Evolutionary conservation across 2,888 invertebrate species (phyloP).

Genomic region (Glyphotaelius pellucidus): DNA sequence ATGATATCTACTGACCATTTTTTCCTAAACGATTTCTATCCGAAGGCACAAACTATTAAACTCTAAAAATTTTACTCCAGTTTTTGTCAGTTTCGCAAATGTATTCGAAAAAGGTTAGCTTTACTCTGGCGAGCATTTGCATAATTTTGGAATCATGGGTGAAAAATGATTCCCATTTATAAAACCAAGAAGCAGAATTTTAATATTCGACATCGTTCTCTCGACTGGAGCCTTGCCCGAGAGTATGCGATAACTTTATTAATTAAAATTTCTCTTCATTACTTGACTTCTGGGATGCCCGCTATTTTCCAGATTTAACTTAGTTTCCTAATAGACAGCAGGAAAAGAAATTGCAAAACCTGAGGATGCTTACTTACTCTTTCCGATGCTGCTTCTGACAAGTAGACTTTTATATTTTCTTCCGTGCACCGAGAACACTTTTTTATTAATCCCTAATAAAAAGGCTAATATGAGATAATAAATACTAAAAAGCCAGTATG

Average conservation of each 20-base stretch:
- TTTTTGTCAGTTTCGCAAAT: background rate
- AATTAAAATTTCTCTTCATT: conserved; percentile 59
- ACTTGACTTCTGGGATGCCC: conserved; percentile 26
- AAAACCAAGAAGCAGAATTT: background rate
- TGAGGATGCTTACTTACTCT: background rate
- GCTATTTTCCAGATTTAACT: conserved; percentile 45
- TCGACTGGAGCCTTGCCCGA: background rate
- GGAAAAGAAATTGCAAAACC: conserved; percentile 46
- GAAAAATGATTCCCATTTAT: conserved; percentile 15
- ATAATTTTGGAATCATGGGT: background rate
- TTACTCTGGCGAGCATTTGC: background rate
- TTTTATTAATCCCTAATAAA: background rate
- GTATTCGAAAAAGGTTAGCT: background rate
- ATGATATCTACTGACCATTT: background rate
- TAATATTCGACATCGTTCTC: conserved; percentile 18
- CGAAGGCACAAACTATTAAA: background rate
- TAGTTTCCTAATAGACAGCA: conserved; percentile 7
- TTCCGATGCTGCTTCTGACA: background rate
- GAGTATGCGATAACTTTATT: conserved; percentile 58
- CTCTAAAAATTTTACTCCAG: background rate
- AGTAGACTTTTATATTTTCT: background rate
- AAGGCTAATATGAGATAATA: background rate
- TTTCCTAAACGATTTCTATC: background rate
- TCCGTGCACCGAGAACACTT: background rate
- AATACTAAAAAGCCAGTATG: too few relatives aligned